phyloP scores from a whole-genome alignment of 2,113 vertebrate genomes.

The Oryzias javanicus region DNA sequence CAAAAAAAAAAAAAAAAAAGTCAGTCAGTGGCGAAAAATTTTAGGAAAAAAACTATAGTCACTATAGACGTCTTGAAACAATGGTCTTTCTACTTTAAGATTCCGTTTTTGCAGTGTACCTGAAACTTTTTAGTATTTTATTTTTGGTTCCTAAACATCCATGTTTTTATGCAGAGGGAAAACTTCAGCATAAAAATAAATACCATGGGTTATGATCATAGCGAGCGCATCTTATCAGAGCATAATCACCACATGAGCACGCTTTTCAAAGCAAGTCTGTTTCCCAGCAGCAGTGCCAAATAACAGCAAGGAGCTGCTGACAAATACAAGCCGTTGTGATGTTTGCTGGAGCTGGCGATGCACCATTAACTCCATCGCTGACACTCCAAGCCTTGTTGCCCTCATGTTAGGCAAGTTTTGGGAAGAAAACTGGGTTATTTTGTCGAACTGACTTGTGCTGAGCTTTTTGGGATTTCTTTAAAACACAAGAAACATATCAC shows the following conservation, averaged over 20 bases:
- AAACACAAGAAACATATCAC: too few species aligned
- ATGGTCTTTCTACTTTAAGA: too few species aligned
- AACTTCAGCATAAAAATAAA: not conserved
- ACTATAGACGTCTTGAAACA: too few species aligned
- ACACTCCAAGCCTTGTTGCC: not conserved
- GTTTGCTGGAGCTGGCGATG: not conserved
- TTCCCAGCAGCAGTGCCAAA: conserved; percentile 17
- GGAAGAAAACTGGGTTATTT: not conserved
- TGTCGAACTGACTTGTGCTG: conserved; percentile 1
- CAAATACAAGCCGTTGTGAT: conserved; percentile 10
- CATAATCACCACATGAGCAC: not conserved
- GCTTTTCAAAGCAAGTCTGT: conserved; percentile 8
- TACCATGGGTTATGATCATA: not conserved
- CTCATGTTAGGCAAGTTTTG: not conserved
- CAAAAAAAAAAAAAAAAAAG: too few species aligned
- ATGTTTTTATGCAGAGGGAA: not conserved
- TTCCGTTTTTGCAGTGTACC: too few species aligned
- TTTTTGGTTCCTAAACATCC: not conserved
- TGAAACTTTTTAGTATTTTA: not conserved
- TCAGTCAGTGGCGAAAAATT: too few species aligned
- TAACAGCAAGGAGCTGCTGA: not conserved
- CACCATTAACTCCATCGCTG: not conserved
- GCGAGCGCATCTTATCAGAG: conserved; percentile 11
- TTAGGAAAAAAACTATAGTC: too few species aligned
- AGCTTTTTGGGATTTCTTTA: too few species aligned